Conservation (phyloP, 2,797 vertebrate species). For the Ciconia nigra region DNA sequence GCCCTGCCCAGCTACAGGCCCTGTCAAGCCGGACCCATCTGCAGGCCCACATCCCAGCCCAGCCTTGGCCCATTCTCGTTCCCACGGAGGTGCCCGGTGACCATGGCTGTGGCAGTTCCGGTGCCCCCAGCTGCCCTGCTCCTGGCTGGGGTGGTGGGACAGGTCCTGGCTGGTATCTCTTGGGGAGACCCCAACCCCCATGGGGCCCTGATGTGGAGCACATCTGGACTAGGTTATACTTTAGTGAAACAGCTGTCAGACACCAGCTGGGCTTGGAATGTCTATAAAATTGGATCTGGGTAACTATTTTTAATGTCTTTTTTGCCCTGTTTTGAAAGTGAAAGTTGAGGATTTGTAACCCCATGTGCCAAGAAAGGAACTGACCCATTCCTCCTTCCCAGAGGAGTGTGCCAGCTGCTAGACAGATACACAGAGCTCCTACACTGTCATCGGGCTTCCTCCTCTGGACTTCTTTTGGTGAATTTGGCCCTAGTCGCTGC, state of each 20-base stretch:
- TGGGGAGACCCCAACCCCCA: accelerated
- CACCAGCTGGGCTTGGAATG: background rate
- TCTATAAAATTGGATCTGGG: background rate
- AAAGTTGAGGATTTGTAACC: background rate
- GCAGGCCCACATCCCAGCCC: background rate
- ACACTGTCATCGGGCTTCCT: accelerated
- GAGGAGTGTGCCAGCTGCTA: background rate
- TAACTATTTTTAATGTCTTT: background rate
- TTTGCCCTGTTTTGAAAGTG: background rate
- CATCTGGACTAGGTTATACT: background rate
- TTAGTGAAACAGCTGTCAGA: background rate
- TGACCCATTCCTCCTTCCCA: background rate
- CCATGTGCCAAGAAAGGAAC: background rate
- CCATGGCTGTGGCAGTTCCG: background rate
- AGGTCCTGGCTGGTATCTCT: background rate
- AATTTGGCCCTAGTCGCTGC: background rate
- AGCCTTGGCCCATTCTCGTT: accelerated
- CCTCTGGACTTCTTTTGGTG: background rate
- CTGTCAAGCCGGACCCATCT: accelerated
- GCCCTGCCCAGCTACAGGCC: accelerated
- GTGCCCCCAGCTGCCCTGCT: background rate
- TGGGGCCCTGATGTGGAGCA: accelerated
- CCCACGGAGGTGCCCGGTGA: background rate
- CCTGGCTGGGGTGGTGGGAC: background rate
- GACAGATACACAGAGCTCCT: background rate